Conservation (phyloP, 2,797 vertebrate genomes). For the Emydoidea blandingii region DNA sequence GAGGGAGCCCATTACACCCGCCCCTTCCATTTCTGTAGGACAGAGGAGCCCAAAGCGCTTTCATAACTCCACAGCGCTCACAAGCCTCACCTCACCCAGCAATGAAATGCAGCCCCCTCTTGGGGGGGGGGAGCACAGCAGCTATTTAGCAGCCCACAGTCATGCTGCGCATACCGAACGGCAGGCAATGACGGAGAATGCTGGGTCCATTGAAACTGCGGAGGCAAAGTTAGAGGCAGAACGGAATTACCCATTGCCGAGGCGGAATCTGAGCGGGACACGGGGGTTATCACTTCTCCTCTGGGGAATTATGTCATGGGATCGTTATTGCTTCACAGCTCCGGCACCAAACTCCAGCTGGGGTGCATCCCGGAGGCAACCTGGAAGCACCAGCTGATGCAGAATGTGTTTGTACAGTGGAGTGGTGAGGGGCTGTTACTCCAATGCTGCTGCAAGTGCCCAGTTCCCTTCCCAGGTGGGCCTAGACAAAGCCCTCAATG, state of each 20-base stretch:
- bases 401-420: neutral
- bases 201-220: neutral
- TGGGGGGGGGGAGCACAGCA: neutral
- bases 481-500: neutral
- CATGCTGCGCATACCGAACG: too few species aligned
- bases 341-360: neutral
- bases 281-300: neutral
- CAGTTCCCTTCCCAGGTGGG: neutral
- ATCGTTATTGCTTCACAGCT: neutral
- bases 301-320: neutral
- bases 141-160: neutral
- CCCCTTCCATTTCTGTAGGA: neutral
- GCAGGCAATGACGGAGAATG: neutral
- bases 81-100: neutral
- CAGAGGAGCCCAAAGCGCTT: neutral
- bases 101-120: neutral
- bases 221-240: neutral
- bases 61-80: neutral
- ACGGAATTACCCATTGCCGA: neutral
- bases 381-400: neutral
- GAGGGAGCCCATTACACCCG: conserved; percentile 4
- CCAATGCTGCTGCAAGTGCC: neutral
- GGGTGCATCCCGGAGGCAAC: neutral
- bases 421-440: neutral
- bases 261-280: neutral